Conservation (phyloP, 2,113 vertebrate genomes). For the Ammodytes dubius region DNA sequence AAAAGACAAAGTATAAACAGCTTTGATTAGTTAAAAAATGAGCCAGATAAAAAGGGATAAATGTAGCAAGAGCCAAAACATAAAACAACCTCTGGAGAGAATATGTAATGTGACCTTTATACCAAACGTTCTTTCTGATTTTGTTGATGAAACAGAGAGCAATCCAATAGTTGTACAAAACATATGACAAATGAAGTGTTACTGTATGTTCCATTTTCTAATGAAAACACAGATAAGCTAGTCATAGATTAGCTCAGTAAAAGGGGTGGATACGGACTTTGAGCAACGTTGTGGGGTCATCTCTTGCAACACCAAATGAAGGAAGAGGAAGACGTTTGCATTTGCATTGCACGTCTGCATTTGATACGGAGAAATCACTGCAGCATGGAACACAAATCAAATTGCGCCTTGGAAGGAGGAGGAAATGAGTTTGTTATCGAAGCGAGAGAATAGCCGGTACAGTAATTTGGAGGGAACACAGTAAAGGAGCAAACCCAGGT, state of each 20-base stretch:
- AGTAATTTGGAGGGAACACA: slow-evolving; percentile 26
- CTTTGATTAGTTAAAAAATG: slow-evolving; percentile 20
- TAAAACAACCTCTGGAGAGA: background rate
- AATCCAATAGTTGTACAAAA: background rate
- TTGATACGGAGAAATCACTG: slow-evolving; percentile 55
- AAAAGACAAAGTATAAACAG: slow-evolving; percentile 19
- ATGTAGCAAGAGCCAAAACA: background rate
- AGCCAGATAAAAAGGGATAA: slow-evolving; percentile 14
- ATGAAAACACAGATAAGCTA: background rate
- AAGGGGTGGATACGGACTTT: background rate
- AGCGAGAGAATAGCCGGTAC: background rate
- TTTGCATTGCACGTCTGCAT: background rate
- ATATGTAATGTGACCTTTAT: background rate
- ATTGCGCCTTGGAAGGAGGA: slow-evolving; percentile 8
- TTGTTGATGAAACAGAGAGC: background rate
- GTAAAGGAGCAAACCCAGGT: slow-evolving; percentile 31
- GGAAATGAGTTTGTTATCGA: slow-evolving; percentile 41
- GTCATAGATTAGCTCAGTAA: background rate
- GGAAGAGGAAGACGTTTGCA: background rate
- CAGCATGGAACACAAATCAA: slow-evolving; percentile 27
- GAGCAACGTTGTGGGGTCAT: slow-evolving; percentile 9
- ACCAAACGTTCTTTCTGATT: background rate
- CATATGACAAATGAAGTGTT: background rate
- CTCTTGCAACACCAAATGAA: slow-evolving; percentile 29
- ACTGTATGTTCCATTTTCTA: background rate